Evolutionary conservation across 2,797 vertebrate species (phyloP).

Genomic region (Cirrhinus mrigala): DNA sequence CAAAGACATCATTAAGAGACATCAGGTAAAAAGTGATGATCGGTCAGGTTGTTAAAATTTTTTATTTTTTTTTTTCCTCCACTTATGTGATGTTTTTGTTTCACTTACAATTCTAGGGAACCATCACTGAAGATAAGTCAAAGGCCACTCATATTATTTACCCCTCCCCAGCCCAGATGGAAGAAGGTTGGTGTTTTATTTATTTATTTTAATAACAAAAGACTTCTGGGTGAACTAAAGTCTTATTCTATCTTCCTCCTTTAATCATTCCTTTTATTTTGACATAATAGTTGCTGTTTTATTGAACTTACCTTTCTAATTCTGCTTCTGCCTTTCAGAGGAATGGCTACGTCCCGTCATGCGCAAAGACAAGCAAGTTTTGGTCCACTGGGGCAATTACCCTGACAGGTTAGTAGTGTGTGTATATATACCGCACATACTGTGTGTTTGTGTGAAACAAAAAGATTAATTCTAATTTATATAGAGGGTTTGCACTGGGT

Average conservation of each 20-base stretch:
- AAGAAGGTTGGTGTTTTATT: constrained; percentile 84
- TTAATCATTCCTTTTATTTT: neutral
- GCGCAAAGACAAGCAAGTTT: constrained; percentile 95
- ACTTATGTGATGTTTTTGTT: neutral
- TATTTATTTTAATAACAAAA: neutral
- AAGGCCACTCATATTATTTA: constrained; percentile 96
- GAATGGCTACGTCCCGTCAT: constrained; percentile 96
- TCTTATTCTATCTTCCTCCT: neutral
- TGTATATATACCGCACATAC: neutral
- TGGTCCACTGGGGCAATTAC: constrained; percentile 94
- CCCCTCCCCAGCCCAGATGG: constrained; percentile 85
- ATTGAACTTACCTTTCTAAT: neutral
- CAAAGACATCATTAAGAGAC: constrained; percentile 97
- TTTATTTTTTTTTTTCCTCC: neutral
- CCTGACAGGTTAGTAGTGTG: constrained; percentile 76
- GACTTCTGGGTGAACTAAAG: neutral
- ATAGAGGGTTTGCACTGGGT: no score
- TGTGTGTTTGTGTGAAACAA: neutral
- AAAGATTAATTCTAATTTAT: neutral
- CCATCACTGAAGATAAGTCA: constrained; percentile 94
- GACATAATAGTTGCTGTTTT: neutral
- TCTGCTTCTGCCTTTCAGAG: constrained; percentile 81
- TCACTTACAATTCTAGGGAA: constrained; percentile 78
- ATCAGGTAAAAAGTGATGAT: constrained; percentile 83
- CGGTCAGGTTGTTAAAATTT: neutral